Base-by-base conservation (phyloP, 1,140 invertebrate genomes). In the Zaprionus nigranus region DNA sequence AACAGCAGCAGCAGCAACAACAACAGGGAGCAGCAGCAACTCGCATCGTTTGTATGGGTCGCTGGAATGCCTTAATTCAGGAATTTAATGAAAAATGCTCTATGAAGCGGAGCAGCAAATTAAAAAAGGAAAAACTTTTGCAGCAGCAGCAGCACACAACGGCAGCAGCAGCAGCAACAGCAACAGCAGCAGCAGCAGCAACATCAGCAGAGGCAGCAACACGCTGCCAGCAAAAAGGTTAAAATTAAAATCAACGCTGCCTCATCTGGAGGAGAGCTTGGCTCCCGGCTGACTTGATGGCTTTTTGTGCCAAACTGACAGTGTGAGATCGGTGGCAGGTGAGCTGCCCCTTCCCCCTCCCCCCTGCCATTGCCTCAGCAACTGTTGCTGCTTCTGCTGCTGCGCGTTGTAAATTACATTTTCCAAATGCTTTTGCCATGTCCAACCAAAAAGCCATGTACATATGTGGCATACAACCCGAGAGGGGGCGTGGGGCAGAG, bases 341-440 rank as follows among this genome's bases (percentile, higher is more conserved):
- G 84, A 87, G 81, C 65, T 56, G 53, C 53, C 53, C 3, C 11
- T 6, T 1, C 15, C 0, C 24, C 22, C 3, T 1, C 26, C 53
- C 22, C 26, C 28, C 9, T 26, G 30, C 30, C 59, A 72, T 54
- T 76, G 77, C 54, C 53, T 28, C 28, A 3, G 22, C 40, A 17
- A n/a, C 24, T 66, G 70, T 12, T 34, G 30, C 24, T 66, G 70
- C n/a, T 26, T 26, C 24, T 36, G 64, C 63, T 54, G 70, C 22
- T 66, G 80, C 86, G 85, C 84, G 88, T 88, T 91, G 88, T 91
- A 91, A 91, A 91, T 91, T 91, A 91, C 84, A 91, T 91, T 91
- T 91, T 91, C 88, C 88, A 91, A 91, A 91, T 91, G 88, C 88
- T 91, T 91, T 91, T 91, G 84, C 88, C 88, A 88, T 91, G 88